phyloP scores from a whole-genome alignment of 2,888 invertebrate species.

The Apodemia hepburni region DNA sequence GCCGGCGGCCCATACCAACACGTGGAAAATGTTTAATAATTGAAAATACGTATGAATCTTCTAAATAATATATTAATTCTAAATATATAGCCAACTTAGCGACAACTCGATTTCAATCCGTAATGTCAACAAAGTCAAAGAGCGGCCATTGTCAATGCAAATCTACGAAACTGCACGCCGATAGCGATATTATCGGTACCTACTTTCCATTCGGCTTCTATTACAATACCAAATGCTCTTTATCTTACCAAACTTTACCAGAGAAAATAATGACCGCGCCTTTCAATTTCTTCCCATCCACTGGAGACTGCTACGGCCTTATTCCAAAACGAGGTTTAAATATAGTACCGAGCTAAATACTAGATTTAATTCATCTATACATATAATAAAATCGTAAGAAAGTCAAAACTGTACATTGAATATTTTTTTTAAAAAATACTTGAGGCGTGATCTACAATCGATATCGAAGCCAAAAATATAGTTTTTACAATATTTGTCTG shows the following conservation, averaged over 20 bases:
- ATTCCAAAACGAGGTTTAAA: too few relatives aligned
- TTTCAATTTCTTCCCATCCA: slow-evolving; percentile 66
- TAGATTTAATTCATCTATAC: too few relatives aligned
- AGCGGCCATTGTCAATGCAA: slow-evolving; percentile 24
- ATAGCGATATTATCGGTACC: slow-evolving; percentile 13
- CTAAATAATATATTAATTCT: background rate
- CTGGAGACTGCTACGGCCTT: background rate
- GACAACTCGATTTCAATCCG: background rate
- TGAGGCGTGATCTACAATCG: too few relatives aligned
- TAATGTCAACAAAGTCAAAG: slow-evolving; percentile 20
- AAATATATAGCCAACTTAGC: background rate
- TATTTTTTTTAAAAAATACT: too few relatives aligned
- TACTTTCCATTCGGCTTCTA: slow-evolving; percentile 45
- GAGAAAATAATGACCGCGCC: slow-evolving; percentile 60
- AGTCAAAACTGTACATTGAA: too few relatives aligned
- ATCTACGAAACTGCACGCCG: slow-evolving; percentile 25
- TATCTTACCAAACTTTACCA: slow-evolving; percentile 49
- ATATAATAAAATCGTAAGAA: too few relatives aligned
- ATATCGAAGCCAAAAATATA: too few relatives aligned
- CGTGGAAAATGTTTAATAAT: too few relatives aligned
- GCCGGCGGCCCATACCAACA: too few relatives aligned
- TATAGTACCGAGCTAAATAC: too few relatives aligned
- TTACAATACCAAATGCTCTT: slow-evolving; percentile 58
- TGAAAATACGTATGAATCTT: background rate
- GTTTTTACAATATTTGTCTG: too few relatives aligned